These are phyloP conservation scores for Matsumurasca onukii DNA, from an alignment of 1,140 invertebrate genomes.

Conservation along the genomic window DNA sequence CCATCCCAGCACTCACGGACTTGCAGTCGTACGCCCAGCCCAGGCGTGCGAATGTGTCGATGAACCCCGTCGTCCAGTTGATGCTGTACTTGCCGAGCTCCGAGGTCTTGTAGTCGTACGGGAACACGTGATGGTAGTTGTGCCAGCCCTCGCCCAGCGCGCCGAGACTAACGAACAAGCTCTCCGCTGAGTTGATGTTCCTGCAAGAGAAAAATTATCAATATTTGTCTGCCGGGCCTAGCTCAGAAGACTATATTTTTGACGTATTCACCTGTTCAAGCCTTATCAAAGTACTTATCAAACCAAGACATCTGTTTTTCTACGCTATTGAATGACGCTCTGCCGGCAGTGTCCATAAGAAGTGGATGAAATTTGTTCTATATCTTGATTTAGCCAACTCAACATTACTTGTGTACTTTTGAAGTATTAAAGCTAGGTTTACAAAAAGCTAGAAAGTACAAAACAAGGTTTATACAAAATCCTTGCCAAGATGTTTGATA, in stretches of 20 bases:
- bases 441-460: too few relatives aligned
- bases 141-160: slow-evolving; percentile 87
- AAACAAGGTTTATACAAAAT: too few relatives aligned
- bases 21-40: slow-evolving; percentile 72
- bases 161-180: slow-evolving; percentile 64
- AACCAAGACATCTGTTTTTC: too few relatives aligned
- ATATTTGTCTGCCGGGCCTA: too few relatives aligned
- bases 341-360: too few relatives aligned
- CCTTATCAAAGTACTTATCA: not conserved
- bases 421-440: too few relatives aligned
- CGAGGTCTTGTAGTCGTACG: slow-evolving; percentile 86
- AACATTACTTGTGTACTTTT: too few relatives aligned
- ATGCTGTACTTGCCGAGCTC: slow-evolving; percentile 68
- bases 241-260: not conserved
- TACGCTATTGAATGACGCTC: too few relatives aligned
- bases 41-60: slow-evolving; percentile 67
- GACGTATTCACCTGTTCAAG: not conserved
- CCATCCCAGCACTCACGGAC: slow-evolving; percentile 62
- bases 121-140: slow-evolving; percentile 92
- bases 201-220: slow-evolving; percentile 50
- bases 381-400: too few relatives aligned
- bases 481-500: too few relatives aligned
- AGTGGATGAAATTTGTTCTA: too few relatives aligned
- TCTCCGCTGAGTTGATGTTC: slow-evolving; percentile 72
- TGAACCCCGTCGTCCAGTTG: slow-evolving; percentile 71